Evolutionary conservation across 2,113 vertebrate species (phyloP), one percentile per base, ranked within the genome.

Genomic region (Ondatra zibethicus): DNA sequence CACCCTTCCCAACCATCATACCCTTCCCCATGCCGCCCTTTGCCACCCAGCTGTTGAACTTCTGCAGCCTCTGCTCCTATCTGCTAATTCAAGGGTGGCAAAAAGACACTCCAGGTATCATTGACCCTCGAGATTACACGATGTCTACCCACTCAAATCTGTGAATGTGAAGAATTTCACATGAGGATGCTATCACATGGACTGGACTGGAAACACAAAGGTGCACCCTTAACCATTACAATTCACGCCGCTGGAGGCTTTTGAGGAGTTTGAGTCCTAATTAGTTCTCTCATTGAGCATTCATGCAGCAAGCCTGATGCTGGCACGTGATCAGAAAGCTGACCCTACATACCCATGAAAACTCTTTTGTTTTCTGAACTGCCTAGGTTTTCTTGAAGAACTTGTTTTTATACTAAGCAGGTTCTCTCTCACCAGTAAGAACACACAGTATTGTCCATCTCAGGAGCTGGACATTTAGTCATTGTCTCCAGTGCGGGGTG

Each of bases 381-480:
- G 8, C n/a, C 77, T 92, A 89, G 93, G 2, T 1, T 95, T 96
- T 81, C 70, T 92, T 81, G 70, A n/a, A 73, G 68, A 89, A 19
- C 5, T 47, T 63, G 58, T 70, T 65, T 27, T 81, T 70, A 50
- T 92, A 11, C 39, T 50, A 50, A 90, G 36, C 33, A 78, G 33
- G 55, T 89, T 96, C 75, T 47, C 88, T 82, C 81, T 95, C 52
- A 91, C 11, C 76, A 77, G 9, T 77, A 21, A 86, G 27, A 84
- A 77, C 47, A 97, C 93, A 92, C 9, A 93, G 75, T 75, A 96
- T 63, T 0, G 13, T 84, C 84, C 36, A 80, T 45, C 47, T 89
- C 68, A 72, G 70, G 27, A 96, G 70, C 50, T 68, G 87, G 93
- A 84, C 55, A 76, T 21, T 65, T 50, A 58, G 9, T 76, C 84